Percentiles rank a stretch among this genome's conserved stretches.
Evolutionary conservation across 2,888 invertebrate genomes (phyloP).

Genomic region (Lepas anatifera): DNA sequence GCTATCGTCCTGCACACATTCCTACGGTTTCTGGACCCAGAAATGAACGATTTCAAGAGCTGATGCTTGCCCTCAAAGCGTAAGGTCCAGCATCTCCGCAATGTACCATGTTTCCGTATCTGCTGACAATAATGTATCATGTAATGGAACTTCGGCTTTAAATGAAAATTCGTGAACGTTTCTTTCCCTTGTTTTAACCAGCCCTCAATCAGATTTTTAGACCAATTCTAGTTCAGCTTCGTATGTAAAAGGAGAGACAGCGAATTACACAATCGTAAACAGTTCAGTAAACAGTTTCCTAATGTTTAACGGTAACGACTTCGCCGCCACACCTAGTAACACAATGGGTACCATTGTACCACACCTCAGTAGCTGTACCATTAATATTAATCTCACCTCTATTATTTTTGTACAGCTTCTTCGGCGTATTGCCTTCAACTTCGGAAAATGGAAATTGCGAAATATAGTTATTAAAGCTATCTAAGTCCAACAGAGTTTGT

Average conservation of each 20-base stretch:
- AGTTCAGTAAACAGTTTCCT: neutral
- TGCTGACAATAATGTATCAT: neutral
- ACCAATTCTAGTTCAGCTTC: neutral
- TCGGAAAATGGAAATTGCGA: neutral
- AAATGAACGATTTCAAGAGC: neutral
- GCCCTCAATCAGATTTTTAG: neutral
- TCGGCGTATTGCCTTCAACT: neutral
- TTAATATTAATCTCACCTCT: neutral
- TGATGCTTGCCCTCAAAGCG: neutral
- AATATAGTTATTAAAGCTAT: neutral
- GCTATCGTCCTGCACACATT: neutral
- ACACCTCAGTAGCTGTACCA: neutral
- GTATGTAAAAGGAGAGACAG: neutral
- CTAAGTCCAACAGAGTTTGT: neutral
- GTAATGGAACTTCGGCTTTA: neutral
- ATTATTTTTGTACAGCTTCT: neutral
- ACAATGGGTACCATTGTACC: neutral
- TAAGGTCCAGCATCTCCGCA: neutral
- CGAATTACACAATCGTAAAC: neutral
- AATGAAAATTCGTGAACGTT: neutral
- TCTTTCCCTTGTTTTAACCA: neutral
- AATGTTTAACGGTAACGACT: neutral
- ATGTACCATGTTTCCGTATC: neutral
- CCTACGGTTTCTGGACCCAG: neutral
- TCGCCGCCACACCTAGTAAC: neutral